phyloP scores from a whole-genome alignment of 2,888 invertebrate genomes.

The Tanytarsus gracilentus region DNA sequence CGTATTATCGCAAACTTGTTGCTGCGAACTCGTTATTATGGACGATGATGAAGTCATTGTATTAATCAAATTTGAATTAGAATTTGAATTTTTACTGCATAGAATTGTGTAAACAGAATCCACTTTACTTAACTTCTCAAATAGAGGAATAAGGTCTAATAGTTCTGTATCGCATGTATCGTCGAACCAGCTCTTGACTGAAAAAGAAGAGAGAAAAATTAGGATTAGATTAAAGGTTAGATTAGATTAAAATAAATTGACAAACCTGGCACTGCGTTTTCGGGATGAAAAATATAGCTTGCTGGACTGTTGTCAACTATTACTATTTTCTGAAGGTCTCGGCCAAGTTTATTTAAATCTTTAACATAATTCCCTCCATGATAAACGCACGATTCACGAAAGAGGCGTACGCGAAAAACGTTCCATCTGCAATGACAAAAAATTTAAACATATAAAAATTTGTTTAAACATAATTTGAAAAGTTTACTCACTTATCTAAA shows the following conservation, averaged over 20 bases:
- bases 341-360: slow-evolving; percentile 94
- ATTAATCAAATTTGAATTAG: slow-evolving; percentile 19
- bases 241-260: background rate
- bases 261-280: slow-evolving; percentile 73
- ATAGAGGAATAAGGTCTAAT: slow-evolving; percentile 93
- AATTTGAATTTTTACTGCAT: slow-evolving; percentile 51
- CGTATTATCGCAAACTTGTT: slow-evolving; percentile 19
- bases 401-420: slow-evolving; percentile 90
- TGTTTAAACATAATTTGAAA: background rate
- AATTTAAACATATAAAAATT: slow-evolving; percentile 13
- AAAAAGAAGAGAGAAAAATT: slow-evolving; percentile 56
- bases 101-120: slow-evolving; percentile 94
- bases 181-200: slow-evolving; percentile 99
- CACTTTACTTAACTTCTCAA: slow-evolving; percentile 93
- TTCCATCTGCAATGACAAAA: slow-evolving; percentile 62
- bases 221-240: background rate
- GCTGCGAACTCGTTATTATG: slow-evolving; percentile 11
- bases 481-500: slow-evolving; percentile 60
- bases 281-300: slow-evolving; percentile 99
- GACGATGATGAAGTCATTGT: slow-evolving; percentile 18
- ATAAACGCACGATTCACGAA: slow-evolving; percentile 99
- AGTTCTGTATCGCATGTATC: slow-evolving; percentile 96
- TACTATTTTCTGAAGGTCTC: slow-evolving; percentile 91
- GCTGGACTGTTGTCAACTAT: slow-evolving; percentile 99
- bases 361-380: slow-evolving; percentile 99